Percentiles rank a stretch among this genome's conserved stretches.
Conservation (phyloP, 2,888 invertebrate genomes). For the Aleiodes testaceus region DNA sequence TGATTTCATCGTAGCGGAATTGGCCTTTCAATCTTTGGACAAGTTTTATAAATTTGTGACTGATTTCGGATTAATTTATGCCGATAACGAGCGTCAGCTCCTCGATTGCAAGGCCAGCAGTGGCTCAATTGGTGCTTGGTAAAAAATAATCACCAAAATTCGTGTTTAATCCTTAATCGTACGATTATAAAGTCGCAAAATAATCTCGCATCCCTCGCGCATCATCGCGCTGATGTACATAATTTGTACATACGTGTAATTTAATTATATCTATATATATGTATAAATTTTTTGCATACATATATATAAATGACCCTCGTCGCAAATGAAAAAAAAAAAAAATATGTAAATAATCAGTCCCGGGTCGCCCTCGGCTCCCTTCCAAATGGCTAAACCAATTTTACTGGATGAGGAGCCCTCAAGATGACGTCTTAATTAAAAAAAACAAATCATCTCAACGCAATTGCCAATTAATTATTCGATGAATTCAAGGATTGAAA, state of each 20-base stretch:
- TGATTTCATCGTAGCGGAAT: constrained; percentile 88
- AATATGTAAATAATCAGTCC: neutral
- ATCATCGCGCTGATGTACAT: constrained; percentile 32
- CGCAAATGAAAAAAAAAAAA: constrained; percentile 33
- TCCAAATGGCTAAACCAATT: no score
- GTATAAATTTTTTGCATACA: constrained; percentile 45
- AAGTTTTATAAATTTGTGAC: constrained; percentile 92
- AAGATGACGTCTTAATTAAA: no score
- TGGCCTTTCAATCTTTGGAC: constrained; percentile 89
- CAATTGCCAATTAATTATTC: no score
- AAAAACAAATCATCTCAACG: no score
- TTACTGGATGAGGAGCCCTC: no score
- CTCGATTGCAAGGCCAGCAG: constrained; percentile 93
- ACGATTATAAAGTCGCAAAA: constrained; percentile 46
- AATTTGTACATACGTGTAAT: constrained; percentile 46
- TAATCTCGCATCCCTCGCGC: constrained; percentile 40
- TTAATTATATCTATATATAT: constrained; percentile 50
- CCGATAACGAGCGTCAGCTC: constrained; percentile 80
- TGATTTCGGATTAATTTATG: constrained; percentile 84
- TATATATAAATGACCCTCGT: constrained; percentile 42
- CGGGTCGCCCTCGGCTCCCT: no score
- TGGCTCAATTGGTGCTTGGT: constrained; percentile 71
- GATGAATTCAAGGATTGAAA: no score
- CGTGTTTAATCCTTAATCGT: constrained; percentile 46
- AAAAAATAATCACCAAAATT: constrained; percentile 48